Base-by-base conservation (phyloP, 2,797 vertebrate genomes). In the Cercopithecus diana region DNA sequence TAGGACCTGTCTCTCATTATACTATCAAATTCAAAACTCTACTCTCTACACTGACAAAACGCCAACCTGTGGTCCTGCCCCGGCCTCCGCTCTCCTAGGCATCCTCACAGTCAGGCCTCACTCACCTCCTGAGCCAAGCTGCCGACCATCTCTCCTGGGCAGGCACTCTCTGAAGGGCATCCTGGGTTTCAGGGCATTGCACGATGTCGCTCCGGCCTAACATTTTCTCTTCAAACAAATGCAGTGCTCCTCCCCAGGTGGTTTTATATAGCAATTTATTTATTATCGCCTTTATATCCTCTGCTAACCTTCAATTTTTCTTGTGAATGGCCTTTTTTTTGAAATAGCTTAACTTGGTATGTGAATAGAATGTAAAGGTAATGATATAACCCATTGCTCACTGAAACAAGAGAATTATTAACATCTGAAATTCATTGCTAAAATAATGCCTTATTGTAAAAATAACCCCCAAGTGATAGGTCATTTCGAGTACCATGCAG, bases 391-490 rank as follows among this genome's bases (percentile, higher is more conserved):
- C 55, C 89, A 55, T 2, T 93, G 45, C 30, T 95, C 88, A 45
- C 4, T 92, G 89, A 96, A 95, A 90, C 33, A 41, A 96, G 30
- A 33, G 61, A 64, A 84, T 64, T 95, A 87, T 72, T 88, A 80
- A 73, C 24, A 24, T 91, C 17, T 94, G 81, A 96, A 96, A 93
- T 86, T 64, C 80, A 80, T 67, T 61, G 48, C 61, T 96, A 90
- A 97, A 95, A 90, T 82, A 89, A 50, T 26, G 81, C 6, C 94
- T 95, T 96, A 83, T 88, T 96, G 19, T 91, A 28, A 52, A 77
- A 87, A 95, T 73, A 89, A 83, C 88, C n/a, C 70, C 82, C 72
- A 43, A 93, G 57, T 80, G 57, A 85, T 3, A 91, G 36, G 39
- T 82, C 26, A 80, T 48, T 93, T 94, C 30, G 43, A 91, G 80